phyloP scores from a whole-genome alignment of 2,888 invertebrate species.

The Sinopyrophorus schimmeli region DNA sequence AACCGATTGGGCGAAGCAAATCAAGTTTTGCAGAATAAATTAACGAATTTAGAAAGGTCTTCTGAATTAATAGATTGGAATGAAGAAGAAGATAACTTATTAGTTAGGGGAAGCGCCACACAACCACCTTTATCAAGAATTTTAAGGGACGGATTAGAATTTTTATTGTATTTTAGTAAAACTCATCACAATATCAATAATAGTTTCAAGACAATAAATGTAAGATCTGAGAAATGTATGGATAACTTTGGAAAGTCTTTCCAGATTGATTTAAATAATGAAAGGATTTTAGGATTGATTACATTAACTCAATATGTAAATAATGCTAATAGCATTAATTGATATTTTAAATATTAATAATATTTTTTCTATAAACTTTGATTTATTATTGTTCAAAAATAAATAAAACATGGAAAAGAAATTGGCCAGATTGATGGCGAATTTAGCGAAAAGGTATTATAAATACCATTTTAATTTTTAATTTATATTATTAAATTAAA shows the following conservation, averaged over 20 bases:
- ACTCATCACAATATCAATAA: slow-evolving; percentile 41
- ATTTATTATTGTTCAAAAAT: too few species aligned
- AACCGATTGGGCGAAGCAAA: slow-evolving; percentile 43
- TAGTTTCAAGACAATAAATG: slow-evolving; percentile 40
- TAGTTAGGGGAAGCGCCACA: slow-evolving; percentile 47
- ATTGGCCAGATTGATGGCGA: too few species aligned
- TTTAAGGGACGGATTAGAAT: slow-evolving; percentile 44
- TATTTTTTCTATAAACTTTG: too few species aligned
- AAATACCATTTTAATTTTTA: too few species aligned
- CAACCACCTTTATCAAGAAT: slow-evolving; percentile 48
- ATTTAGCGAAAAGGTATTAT: too few species aligned
- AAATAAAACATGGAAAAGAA: too few species aligned
- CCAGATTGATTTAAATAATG: slow-evolving; percentile 41
- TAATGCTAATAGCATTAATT: slow-evolving; percentile 33
- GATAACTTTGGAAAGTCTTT: slow-evolving; percentile 42
- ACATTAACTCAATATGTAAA: slow-evolving; percentile 50
- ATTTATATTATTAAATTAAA: too few species aligned
- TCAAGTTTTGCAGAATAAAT: slow-evolving; percentile 46
- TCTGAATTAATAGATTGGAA: slow-evolving; percentile 48
- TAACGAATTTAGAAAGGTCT: slow-evolving; percentile 42
- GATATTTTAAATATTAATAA: too few species aligned
- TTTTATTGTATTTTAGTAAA: slow-evolving; percentile 43
- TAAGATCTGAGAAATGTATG: slow-evolving; percentile 42
- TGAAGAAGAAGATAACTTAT: slow-evolving; percentile 23
- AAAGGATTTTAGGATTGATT: slow-evolving; percentile 39